These are phyloP conservation scores for Echiichthys vipera DNA, from an alignment of 2,797 vertebrate genomes.

Conservation along the genomic window DNA sequence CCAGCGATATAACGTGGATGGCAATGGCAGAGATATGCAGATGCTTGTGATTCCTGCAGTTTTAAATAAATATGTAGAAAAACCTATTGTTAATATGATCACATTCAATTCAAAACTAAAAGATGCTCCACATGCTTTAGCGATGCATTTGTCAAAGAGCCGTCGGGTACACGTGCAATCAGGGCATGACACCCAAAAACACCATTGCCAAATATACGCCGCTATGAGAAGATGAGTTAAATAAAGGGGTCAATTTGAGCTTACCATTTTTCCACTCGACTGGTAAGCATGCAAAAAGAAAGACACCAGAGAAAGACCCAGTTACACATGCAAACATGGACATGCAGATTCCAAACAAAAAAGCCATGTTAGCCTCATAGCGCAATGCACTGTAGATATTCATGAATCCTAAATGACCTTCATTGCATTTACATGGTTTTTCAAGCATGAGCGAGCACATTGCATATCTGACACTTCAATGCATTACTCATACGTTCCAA, in stretches of 20 bases:
- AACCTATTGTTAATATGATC: constrained; percentile 4
- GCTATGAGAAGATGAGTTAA: constrained; percentile 68
- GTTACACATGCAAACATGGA: constrained; percentile 86
- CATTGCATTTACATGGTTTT: constrained; percentile 64
- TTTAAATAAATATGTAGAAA: constrained; percentile 3
- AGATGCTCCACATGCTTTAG: constrained; percentile 62
- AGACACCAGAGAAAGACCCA: constrained; percentile 85
- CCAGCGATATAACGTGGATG: constrained; percentile 27
- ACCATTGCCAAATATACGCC: constrained; percentile 51
- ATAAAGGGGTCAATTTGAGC: constrained; percentile 76
- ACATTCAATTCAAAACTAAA: constrained; percentile 14
- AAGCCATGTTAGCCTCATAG: constrained; percentile 72
- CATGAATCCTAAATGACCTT: constrained; percentile 70
- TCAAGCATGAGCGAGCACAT: constrained; percentile 64
- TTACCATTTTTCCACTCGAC: constrained; percentile 99
- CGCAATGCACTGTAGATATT: constrained; percentile 48
- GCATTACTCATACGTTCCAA: constrained; percentile 60
- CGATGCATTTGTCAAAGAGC: constrained; percentile 49
- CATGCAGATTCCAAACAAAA: constrained; percentile 75
- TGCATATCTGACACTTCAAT: constrained; percentile 55
- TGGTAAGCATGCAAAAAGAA: constrained; percentile 90
- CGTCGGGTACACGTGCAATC: constrained; percentile 55
- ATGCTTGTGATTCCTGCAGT: constrained; percentile 17
- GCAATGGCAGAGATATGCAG: constrained; percentile 23
- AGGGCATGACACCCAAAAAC: constrained; percentile 45